Evolutionary conservation across 2,888 invertebrate species (phyloP), one percentile per base, ranked within the genome.

Genomic region (Drosophila testacea): DNA sequence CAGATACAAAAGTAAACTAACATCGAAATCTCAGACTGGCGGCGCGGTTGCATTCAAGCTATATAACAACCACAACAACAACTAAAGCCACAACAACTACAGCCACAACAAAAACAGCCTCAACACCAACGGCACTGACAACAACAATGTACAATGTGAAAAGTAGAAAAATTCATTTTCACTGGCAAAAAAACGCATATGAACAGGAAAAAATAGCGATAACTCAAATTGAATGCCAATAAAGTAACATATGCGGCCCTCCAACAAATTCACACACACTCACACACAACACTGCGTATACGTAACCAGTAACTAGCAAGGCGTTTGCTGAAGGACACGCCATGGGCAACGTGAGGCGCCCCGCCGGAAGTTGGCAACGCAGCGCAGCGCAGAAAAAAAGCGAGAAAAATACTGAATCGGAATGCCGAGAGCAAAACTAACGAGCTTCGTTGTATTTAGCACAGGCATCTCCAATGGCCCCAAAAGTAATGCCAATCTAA

Each of bases 201-300:
- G 83, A 81, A 85, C 88, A 88, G 83, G 84, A 86, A 85, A 88
- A 88, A 85, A 88, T 88, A 85, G 82, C 84, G 90, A 90, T 90
- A 90, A 90, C 88, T 88, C 88, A 90, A 90, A 90, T 90, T 89
- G 90, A 90, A 90, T 90, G 90, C 90, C 90, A 90, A 90, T 90
- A 90, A 90, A 88, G 89, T 89, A 86, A 81, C 89, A 89, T 87
- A 86, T 89, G 89, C 76, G 89, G 75, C 83, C 74, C 77, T 69
- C 57, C 54, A 68, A 76, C 69, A 69, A 83, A 54, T 57, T 60
- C 54, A 63, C 57, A 62, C 46, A 69, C 30, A 68, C 34, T 28
- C 28, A 57, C 42, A 75, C 57, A 44, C 63, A 47, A 38, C 59
- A 41, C 56, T 68, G 71, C 71, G 74, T 77, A 79, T 75, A 77